These are phyloP conservation scores for Lutra lutra DNA, from an alignment of 2,797 vertebrate genomes.

Conservation along the genomic window DNA sequence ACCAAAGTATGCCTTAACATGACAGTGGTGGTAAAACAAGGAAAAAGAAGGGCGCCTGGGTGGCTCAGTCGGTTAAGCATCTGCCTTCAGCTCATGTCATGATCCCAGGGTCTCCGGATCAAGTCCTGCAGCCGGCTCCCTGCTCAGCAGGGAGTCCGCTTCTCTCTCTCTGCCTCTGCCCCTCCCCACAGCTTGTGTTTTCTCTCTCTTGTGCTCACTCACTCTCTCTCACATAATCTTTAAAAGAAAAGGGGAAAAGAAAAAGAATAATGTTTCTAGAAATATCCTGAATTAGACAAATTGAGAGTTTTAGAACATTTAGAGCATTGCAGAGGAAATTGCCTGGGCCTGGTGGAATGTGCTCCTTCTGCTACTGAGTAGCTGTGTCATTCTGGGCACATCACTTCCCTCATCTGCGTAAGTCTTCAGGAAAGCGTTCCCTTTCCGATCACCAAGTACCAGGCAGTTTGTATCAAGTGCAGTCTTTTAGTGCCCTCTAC, in stretches of 20 bases:
- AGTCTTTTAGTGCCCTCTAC: slow-evolving; percentile 68
- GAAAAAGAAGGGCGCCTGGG: background rate
- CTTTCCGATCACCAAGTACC: rapidly evolving
- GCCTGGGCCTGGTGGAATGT: background rate
- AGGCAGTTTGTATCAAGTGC: background rate
- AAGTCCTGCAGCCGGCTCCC: no score
- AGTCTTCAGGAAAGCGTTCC: background rate
- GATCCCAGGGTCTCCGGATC: no score
- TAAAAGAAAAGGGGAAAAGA: background rate
- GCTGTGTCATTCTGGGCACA: background rate
- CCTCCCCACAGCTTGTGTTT: no score
- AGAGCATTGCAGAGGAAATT: background rate
- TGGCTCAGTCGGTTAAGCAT: no score
- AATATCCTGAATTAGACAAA: background rate
- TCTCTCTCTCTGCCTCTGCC: no score
- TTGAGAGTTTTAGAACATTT: background rate
- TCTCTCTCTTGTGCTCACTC: no score
- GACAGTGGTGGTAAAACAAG: background rate
- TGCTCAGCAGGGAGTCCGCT: no score
- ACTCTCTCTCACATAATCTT: background rate
- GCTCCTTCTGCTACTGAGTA: background rate
- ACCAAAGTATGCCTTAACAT: background rate
- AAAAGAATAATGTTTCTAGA: background rate
- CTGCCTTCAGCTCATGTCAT: no score
- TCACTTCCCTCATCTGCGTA: background rate